phyloP scores from a whole-genome alignment of 2,888 invertebrate genomes.

The Acleris laterana region DNA sequence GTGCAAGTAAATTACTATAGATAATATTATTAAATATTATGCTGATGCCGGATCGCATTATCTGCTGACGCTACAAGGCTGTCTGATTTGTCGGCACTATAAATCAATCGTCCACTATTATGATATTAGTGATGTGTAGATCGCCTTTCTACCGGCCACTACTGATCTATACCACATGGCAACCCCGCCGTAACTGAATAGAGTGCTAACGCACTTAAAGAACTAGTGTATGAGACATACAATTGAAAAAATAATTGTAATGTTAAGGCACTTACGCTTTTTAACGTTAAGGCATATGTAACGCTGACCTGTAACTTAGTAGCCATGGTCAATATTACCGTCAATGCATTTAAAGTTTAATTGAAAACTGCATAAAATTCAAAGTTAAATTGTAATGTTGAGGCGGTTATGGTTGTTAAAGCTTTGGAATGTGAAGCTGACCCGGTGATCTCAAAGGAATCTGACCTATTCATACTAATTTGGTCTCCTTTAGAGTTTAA shows the following conservation, averaged over 20 bases:
- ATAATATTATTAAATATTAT: too few relatives aligned
- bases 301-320: background rate
- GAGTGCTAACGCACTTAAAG: background rate
- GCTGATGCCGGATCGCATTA: background rate
- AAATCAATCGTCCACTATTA: constrained; percentile 74
- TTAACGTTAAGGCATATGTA: too few relatives aligned
- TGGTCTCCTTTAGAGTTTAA: constrained; percentile 23
- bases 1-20: too few relatives aligned
- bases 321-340: too few relatives aligned
- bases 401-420: background rate
- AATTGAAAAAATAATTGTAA: background rate
- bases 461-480: constrained; percentile 31
- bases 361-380: too few relatives aligned
- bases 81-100: constrained; percentile 65
- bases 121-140: constrained; percentile 50
- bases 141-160: constrained; percentile 51
- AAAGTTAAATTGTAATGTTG: background rate
- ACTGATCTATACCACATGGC: constrained; percentile 24
- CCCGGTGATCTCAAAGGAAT: constrained; percentile 34
- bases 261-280: constrained; percentile 1
- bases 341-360: too few relatives aligned
- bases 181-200: constrained; percentile 1
- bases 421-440: constrained; percentile 1
- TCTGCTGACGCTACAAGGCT: constrained; percentile 53
- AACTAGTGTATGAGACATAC: background rate